Conservation (phyloP, 2,113 vertebrate species). For the Myxocyprinus asiaticus region DNA sequence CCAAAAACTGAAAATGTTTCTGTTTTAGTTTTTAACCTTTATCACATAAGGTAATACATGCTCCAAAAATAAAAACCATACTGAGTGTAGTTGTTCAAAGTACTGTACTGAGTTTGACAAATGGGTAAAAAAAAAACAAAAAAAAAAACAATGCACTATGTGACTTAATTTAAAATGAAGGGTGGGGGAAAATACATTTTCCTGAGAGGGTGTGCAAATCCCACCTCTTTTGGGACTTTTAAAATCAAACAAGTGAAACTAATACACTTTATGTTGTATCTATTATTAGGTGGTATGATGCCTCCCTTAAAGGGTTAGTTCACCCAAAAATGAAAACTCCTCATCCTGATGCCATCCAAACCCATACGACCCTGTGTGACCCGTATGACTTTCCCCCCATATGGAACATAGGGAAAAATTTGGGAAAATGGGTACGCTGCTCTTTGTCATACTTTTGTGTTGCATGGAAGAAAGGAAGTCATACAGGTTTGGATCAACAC, state of each 20-base stretch:
- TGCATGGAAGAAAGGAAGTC: too few relatives aligned
- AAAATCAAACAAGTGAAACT: conserved; percentile 75
- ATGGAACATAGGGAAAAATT: too few relatives aligned
- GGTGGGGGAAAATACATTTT: conserved; percentile 84
- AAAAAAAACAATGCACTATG: conserved; percentile 95
- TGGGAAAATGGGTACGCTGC: too few relatives aligned
- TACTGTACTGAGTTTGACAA: conserved; percentile 27
- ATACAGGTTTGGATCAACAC: too few relatives aligned
- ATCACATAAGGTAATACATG: conserved; percentile 75
- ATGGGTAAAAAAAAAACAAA: conserved; percentile 74
- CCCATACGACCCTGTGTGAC: too few relatives aligned
- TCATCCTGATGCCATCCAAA: too few relatives aligned
- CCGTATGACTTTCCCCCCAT: too few relatives aligned
- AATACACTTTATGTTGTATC: conserved; percentile 69
- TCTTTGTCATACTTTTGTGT: too few relatives aligned
- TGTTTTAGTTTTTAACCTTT: conserved; percentile 37
- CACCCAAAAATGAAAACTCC: too few relatives aligned
- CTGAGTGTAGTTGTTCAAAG: not conserved
- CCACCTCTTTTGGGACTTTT: conserved; percentile 82
- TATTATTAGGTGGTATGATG: conserved; percentile 77
- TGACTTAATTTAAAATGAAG: conserved; percentile 72
- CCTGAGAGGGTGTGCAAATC: conserved; percentile 97
- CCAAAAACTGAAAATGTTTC: not conserved
- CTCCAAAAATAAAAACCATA: conserved; percentile 58
- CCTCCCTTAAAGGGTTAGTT: conserved; percentile 64